Conservation (phyloP, 2,888 invertebrate genomes). For the Rotaria magnacalcarata region DNA sequence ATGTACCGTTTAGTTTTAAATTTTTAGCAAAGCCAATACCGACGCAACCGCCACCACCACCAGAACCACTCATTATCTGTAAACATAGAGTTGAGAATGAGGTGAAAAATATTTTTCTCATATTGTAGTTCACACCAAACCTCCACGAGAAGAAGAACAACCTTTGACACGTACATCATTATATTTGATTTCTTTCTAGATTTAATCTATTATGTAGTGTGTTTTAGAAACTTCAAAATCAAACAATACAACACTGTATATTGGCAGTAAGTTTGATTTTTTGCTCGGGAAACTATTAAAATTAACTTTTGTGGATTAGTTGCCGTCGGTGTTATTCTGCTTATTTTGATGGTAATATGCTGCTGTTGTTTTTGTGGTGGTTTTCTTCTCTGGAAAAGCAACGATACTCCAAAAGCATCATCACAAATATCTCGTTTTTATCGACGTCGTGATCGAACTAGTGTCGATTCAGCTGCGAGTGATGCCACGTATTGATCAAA, state of each 20-base stretch:
- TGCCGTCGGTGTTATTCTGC: neutral
- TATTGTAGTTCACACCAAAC: neutral
- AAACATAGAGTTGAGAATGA: neutral
- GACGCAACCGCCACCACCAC: neutral
- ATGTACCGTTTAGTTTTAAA: too few relatives aligned
- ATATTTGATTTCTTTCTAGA: neutral
- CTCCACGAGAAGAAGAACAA: neutral
- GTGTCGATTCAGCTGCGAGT: neutral
- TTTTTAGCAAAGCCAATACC: too few relatives aligned
- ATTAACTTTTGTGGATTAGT: neutral
- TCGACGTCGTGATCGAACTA: neutral
- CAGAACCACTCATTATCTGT: neutral
- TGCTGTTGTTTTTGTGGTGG: neutral
- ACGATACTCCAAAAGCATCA: neutral
- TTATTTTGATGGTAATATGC: neutral
- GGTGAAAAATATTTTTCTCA: neutral
- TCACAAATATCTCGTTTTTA: neutral
- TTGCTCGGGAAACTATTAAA: neutral
- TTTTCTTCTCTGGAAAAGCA: neutral
- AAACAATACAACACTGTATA: neutral
- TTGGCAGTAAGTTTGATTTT: neutral
- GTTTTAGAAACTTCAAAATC: neutral
- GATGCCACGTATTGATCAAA: neutral
- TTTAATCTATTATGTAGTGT: neutral
- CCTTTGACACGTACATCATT: neutral